Base-by-base conservation (phyloP, 30 jellyfish, hydroid and myxozoan species). In the Nemopilema nomurai region DNA sequence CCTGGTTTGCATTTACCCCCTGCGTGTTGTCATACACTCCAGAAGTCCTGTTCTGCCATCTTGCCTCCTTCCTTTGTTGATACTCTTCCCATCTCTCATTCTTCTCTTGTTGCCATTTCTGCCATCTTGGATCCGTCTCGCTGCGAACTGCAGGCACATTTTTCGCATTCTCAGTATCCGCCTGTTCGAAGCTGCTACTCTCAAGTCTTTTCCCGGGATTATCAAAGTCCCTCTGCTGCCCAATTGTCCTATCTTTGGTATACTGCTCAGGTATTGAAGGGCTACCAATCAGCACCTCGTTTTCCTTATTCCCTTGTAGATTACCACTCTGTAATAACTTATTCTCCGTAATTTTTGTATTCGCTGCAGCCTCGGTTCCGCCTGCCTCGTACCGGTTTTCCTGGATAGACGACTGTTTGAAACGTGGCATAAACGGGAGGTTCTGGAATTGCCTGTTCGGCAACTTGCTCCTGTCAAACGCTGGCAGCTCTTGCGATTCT, bases 81-180 rank as follows among this genome's bases (percentile, higher is more conserved):
- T 73, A 84, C 28, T 74, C 69, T 24, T 57, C 67, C 93, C 93
- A 84, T 49, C 93, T 41, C 21, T 84, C 87, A 32, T 73, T 86
- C 31, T 67, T 63, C 18, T 73, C 87, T 27, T 28, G 51, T 22
- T 84, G 87, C 87, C 75, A 57, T 73, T 84, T 26, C 74, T 84
- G 71, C 93, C 93, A 84, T 21, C 84, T 68, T 22, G 71, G 51
- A 31, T 71, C 85, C 1, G 64, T 65, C 62, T 70, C 85, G 26
- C 62, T 49, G 26, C 28, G 0, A 7, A 74, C 74, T 7, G 19
- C 67, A 51, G 69, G 18, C 57, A 52, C 76, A 21, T 28, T 49
- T 17, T 21, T 49, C n/a, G 49, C 26, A 1, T 66, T 66, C 62
- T 73, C 93, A 7, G 76, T 73, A 50, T 73, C 84, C 33, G 80